Evolutionary conservation across 2,888 invertebrate species (phyloP).

Genomic region (Cryptocheilus praepositus): DNA sequence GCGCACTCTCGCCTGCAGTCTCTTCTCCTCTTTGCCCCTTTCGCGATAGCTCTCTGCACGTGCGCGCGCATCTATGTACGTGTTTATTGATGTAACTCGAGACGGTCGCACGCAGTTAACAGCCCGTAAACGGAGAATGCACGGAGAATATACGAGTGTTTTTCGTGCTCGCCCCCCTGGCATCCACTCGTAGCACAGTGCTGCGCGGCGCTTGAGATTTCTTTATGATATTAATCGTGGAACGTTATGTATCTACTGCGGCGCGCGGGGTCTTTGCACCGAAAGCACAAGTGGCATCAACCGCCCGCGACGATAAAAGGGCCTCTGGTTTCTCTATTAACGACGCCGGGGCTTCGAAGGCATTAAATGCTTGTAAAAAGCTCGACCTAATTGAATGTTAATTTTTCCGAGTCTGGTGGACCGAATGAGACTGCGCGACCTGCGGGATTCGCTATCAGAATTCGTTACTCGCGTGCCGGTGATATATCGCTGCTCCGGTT

Average conservation of each 20-base stretch:
- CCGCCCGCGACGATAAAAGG: conserved; percentile 21
- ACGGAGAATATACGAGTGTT: conserved; percentile 58
- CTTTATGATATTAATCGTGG: conserved; percentile 55
- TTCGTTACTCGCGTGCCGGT: too few relatives aligned
- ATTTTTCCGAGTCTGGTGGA: too few relatives aligned
- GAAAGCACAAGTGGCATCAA: too few relatives aligned
- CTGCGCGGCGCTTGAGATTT: conserved; percentile 51
- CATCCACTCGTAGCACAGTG: conserved; percentile 44
- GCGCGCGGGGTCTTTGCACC: not conserved
- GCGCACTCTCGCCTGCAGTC: conserved; percentile 4
- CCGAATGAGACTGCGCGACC: too few relatives aligned
- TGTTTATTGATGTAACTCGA: conserved; percentile 62
- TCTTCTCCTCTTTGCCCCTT: not conserved
- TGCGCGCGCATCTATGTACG: conserved; percentile 60
- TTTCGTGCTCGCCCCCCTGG: conserved; percentile 55
- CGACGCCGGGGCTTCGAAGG: too few relatives aligned
- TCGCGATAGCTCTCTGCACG: conserved; percentile 34
- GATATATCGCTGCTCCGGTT: too few relatives aligned
- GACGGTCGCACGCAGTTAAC: conserved; percentile 62
- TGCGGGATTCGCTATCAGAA: too few relatives aligned
- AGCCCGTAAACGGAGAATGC: conserved; percentile 62
- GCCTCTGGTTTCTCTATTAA: conserved; percentile 1
- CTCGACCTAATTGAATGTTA: too few relatives aligned
- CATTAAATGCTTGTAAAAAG: too few relatives aligned
- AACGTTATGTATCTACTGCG: conserved; percentile 42